These are phyloP conservation scores for Pterobdella sp. DNA, from an alignment of 2,888 invertebrate genomes.

Conservation along the genomic window DNA sequence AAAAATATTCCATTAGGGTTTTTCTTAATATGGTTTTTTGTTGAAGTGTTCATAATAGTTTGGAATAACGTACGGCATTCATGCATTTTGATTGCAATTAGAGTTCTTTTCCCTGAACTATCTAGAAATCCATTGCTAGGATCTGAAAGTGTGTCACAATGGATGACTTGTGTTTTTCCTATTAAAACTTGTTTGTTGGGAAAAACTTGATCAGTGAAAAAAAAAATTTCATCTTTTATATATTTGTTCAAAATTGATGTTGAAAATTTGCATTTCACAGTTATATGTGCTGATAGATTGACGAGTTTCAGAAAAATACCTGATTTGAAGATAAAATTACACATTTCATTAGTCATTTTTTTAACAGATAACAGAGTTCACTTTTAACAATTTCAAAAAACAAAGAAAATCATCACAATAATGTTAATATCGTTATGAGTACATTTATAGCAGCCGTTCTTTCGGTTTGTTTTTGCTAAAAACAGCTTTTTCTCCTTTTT, in stretches of 20 bases:
- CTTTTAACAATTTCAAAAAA: no score
- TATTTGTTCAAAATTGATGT: constrained; percentile 37
- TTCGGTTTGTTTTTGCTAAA: no score
- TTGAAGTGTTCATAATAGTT: constrained; percentile 34
- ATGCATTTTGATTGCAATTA: constrained; percentile 36
- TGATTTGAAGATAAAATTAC: constrained; percentile 22
- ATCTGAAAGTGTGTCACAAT: constrained; percentile 34
- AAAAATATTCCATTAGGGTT: constrained; percentile 40
- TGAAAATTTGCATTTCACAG: constrained; percentile 36
- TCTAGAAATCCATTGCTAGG: constrained; percentile 36
- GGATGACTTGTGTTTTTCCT: constrained; percentile 37
- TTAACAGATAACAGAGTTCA: no score
- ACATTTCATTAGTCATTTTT: no score
- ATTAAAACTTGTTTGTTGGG: constrained; percentile 36
- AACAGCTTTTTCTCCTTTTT: no score
- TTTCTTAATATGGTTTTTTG: constrained; percentile 36
- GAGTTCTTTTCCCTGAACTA: constrained; percentile 37
- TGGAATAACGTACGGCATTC: constrained; percentile 33
- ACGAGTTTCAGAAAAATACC: constrained; percentile 39
- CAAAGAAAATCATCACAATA: no score
- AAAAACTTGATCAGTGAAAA: constrained; percentile 37
- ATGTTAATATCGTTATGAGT: no score
- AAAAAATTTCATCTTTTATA: constrained; percentile 33
- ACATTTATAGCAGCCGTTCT: no score
- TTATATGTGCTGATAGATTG: constrained; percentile 36